These are phyloP conservation scores for Resseliella maxima DNA, from an alignment of 2,888 invertebrate species.

Conservation along the genomic window DNA sequence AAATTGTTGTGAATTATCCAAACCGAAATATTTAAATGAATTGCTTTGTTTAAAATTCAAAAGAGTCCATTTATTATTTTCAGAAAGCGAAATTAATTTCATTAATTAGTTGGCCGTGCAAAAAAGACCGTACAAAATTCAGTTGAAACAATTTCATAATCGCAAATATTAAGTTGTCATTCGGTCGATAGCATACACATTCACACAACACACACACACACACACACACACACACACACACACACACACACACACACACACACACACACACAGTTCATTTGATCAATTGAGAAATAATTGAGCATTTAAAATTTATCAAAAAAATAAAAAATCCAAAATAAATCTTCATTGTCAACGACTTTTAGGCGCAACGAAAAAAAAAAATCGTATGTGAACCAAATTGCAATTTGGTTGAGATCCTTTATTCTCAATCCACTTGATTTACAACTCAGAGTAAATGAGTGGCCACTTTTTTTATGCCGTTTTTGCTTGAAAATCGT, in stretches of 20 bases:
- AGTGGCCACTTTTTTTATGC: neutral
- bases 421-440: neutral
- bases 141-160: neutral
- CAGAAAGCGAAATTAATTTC: conserved; percentile 11
- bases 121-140: neutral
- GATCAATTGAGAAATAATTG: neutral
- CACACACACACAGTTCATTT: conserved; percentile 3
- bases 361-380: neutral
- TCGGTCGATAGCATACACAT: neutral
- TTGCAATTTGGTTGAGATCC: neutral
- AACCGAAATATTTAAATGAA: neutral
- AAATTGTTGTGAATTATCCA: neutral
- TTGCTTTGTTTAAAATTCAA: neutral
- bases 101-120: neutral
- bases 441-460: neutral
- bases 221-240: too few relatives aligned
- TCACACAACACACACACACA: too few relatives aligned
- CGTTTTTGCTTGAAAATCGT: neutral
- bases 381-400: neutral
- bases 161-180: neutral
- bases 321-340: neutral
- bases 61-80: neutral
- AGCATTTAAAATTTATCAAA: neutral
- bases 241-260: too few relatives aligned
- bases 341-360: conserved; percentile 13